phyloP scores from a whole-genome alignment of 2,888 invertebrate species.

The Agrotis ipsilon region DNA sequence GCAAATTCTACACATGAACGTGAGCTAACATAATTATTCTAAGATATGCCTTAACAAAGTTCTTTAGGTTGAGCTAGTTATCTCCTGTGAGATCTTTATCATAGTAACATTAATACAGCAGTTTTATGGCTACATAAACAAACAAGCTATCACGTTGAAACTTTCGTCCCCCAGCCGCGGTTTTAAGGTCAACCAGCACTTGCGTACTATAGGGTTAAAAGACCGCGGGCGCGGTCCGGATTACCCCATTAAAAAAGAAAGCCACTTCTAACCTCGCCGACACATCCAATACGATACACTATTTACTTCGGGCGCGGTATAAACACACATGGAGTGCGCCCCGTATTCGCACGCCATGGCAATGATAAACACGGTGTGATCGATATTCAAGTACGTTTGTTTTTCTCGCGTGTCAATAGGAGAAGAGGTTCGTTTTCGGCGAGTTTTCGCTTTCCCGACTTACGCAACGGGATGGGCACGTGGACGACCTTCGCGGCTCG shows the following conservation, averaged over 20 bases:
- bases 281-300: slow-evolving; percentile 68
- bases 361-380: slow-evolving; percentile 84
- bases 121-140: slow-evolving; percentile 78
- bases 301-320: slow-evolving; percentile 73
- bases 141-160: slow-evolving; percentile 73
- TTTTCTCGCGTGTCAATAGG: slow-evolving; percentile 85
- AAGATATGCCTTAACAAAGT: slow-evolving; percentile 61
- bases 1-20: slow-evolving; percentile 65
- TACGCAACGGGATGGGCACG: slow-evolving; percentile 86
- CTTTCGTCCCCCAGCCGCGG: slow-evolving; percentile 69
- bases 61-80: slow-evolving; percentile 60
- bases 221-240: slow-evolving; percentile 85
- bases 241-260: slow-evolving; percentile 79
- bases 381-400: slow-evolving; percentile 83
- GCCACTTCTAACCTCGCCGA: slow-evolving; percentile 76
- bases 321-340: slow-evolving; percentile 71
- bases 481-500: slow-evolving; percentile 69
- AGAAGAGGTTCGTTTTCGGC: slow-evolving; percentile 80
- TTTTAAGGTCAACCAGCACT: slow-evolving; percentile 87
- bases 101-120: slow-evolving; percentile 61
- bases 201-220: slow-evolving; percentile 81
- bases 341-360: slow-evolving; percentile 70
- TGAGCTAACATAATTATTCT: slow-evolving; percentile 46
- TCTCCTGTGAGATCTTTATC: slow-evolving; percentile 47
- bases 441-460: slow-evolving; percentile 78